Evolutionary conservation across 92 coral and sea anemone genomes (phyloP).

Genomic region (Zoanthus sociatus): DNA sequence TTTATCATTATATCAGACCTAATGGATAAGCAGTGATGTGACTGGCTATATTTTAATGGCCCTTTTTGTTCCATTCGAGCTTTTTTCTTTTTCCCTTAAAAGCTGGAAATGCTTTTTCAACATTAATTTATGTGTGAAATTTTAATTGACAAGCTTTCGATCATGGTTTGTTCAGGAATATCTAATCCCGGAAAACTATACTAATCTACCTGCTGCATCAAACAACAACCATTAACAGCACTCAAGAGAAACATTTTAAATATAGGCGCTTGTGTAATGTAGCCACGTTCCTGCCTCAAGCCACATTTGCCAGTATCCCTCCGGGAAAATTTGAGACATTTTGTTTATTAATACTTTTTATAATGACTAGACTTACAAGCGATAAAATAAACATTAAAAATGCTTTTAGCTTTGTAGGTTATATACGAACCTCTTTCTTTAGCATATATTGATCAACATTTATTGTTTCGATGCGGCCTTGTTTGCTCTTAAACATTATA

Average conservation of each 20-base stretch:
- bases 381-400: too few relatives aligned
- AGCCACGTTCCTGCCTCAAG: neutral
- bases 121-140: neutral
- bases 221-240: conserved; percentile 26
- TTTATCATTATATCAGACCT: conserved; percentile 8
- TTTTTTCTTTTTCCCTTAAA: neutral
- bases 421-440: too few relatives aligned
- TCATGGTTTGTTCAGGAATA: neutral
- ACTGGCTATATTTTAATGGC: neutral
- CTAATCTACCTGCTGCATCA: conserved; percentile 4
- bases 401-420: too few relatives aligned
- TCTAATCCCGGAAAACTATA: conserved; percentile 33
- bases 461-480: too few relatives aligned
- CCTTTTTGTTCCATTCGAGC: neutral
- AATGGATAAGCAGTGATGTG: neutral
- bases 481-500: too few relatives aligned
- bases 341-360: too few relatives aligned
- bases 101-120: neutral
- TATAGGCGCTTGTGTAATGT: neutral
- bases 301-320: too few relatives aligned
- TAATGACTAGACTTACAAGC: too few relatives aligned
- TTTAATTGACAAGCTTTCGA: conserved; percentile 15
- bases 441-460: too few relatives aligned
- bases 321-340: too few relatives aligned
- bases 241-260: neutral